These are phyloP conservation scores for Alaudala cheleensis DNA, from an alignment of 2,113 vertebrate species.

Conservation along the genomic window DNA sequence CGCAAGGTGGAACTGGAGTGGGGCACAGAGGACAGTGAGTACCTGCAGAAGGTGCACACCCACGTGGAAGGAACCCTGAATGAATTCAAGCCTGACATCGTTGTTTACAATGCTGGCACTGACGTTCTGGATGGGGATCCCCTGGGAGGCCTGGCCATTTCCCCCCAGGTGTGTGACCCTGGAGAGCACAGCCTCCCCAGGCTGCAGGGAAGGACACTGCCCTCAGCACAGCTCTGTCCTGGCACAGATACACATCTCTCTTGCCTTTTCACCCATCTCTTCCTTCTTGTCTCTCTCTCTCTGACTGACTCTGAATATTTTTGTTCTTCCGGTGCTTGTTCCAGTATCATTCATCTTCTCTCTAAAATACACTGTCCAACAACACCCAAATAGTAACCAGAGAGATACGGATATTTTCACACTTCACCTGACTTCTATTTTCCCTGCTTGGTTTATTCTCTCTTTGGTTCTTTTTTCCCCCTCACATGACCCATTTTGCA, in stretches of 20 bases:
- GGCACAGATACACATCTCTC: fast-evolving
- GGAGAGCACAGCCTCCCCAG: background rate
- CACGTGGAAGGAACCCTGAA: constrained; percentile 83
- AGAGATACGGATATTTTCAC: background rate
- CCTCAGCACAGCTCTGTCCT: too few relatives aligned
- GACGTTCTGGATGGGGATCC: constrained; percentile 92
- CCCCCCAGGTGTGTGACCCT: constrained; percentile 81
- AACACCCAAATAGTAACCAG: background rate
- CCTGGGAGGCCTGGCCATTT: constrained; percentile 90
- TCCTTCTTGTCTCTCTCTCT: background rate
- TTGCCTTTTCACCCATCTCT: background rate
- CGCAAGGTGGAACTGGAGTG: constrained; percentile 92
- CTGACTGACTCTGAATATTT: background rate
- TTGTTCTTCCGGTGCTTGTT: background rate
- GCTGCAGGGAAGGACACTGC: background rate
- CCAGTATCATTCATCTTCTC: background rate
- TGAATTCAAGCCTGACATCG: constrained; percentile 83
- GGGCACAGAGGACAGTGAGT: constrained; percentile 90
- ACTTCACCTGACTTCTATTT: background rate
- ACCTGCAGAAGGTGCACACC: constrained; percentile 87
- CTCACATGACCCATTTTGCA: background rate
- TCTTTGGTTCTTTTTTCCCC: background rate
- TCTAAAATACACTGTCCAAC: background rate
- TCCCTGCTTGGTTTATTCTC: background rate
- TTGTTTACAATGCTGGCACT: constrained; percentile 93